A percentile compares a stretch with the other conserved stretches of the same genome.
Conservation (phyloP, 2,888 invertebrate genomes). For the Dorcus hopei region DNA sequence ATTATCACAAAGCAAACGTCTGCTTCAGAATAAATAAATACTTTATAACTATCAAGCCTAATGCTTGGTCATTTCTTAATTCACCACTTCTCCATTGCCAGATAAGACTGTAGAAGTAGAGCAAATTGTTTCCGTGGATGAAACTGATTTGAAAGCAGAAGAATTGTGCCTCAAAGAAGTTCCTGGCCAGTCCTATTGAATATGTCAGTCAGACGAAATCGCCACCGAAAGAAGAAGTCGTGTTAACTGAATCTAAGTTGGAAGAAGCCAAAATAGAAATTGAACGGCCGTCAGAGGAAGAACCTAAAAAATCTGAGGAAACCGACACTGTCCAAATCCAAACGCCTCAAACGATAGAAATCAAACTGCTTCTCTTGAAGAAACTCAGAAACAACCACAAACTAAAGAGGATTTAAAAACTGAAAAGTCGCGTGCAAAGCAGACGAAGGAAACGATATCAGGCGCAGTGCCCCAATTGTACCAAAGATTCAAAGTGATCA, state of each 20-base stretch:
- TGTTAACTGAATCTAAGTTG: not conserved
- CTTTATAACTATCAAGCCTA: no score
- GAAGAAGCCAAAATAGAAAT: no score
- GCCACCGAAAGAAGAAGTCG: not conserved
- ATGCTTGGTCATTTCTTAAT: no score
- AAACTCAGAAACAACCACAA: not conserved
- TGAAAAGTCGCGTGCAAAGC: not conserved
- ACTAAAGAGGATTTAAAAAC: constrained; percentile 18
- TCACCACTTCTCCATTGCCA: constrained; percentile 8
- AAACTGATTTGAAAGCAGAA: not conserved
- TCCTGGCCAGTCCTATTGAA: not conserved
- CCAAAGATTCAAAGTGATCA: constrained; percentile 41
- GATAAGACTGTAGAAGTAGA: not conserved
- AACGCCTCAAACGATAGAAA: not conserved
- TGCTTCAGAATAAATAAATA: no score
- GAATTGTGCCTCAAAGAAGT: no score
- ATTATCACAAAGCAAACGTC: no score
- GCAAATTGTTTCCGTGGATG: not conserved
- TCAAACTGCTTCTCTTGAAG: not conserved
- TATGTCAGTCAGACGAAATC: not conserved
- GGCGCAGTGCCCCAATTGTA: constrained; percentile 34
- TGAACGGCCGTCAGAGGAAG: not conserved
- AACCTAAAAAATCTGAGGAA: constrained; percentile 9
- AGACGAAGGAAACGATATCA: constrained; percentile 12
- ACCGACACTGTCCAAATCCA: not conserved